Percentiles rank a stretch among this genome's conserved stretches.
phyloP scores from a whole-genome alignment of 2,888 invertebrate species.

The Tethea ocularis region DNA sequence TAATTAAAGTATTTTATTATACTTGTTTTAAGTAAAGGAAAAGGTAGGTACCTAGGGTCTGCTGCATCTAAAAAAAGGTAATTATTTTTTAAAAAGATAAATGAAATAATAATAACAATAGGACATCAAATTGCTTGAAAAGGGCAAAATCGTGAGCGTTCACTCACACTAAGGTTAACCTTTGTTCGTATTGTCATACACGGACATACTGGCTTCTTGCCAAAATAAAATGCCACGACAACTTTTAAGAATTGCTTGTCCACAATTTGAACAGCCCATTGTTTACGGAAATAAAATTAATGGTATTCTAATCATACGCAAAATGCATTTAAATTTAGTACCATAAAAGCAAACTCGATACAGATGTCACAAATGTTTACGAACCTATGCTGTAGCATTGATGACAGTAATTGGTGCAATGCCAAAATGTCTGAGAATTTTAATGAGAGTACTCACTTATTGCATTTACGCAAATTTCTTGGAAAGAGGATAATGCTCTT shows the following conservation, averaged over 20 bases:
- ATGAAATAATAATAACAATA: neutral
- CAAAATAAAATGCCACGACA: slow-evolving; percentile 27
- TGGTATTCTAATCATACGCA: slow-evolving; percentile 30
- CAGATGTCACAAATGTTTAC: slow-evolving; percentile 23
- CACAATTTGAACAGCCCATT: slow-evolving; percentile 18
- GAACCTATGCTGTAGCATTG: slow-evolving; percentile 28
- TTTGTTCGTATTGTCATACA: slow-evolving; percentile 7
- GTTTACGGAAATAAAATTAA: slow-evolving; percentile 38
- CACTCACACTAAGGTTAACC: neutral
- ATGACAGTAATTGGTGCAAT: slow-evolving; percentile 45
- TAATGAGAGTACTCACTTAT: slow-evolving; percentile 36
- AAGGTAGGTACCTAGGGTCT: no score
- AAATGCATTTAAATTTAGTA: slow-evolving; percentile 12
- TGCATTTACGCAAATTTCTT: slow-evolving; percentile 20
- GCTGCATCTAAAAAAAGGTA: no score
- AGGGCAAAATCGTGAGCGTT: slow-evolving; percentile 2
- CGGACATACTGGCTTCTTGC: slow-evolving; percentile 28
- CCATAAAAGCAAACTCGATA: slow-evolving; percentile 11
- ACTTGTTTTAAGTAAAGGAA: no score
- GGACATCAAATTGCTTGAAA: neutral
- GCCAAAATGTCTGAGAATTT: slow-evolving; percentile 60
- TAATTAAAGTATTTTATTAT: no score
- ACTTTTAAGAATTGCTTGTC: neutral
- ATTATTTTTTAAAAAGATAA: no score
- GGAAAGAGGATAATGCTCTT: slow-evolving; percentile 21